These are phyloP conservation scores for Dreissena polymorpha DNA, from an alignment of 1,140 invertebrate species.

Conservation along the genomic window DNA sequence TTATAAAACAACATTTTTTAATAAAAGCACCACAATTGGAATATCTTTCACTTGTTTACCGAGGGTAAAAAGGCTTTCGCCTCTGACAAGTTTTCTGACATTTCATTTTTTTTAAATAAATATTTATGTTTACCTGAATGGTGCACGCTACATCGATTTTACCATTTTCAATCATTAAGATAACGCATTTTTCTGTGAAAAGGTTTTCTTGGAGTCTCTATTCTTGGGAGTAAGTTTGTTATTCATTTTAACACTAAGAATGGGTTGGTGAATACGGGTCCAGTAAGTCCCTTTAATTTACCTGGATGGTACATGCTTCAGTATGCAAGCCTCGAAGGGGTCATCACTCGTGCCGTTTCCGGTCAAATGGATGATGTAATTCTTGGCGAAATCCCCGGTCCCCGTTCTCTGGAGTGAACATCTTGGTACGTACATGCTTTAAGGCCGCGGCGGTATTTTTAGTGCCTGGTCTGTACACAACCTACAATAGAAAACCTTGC, in stretches of 20 bases:
- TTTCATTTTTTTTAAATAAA: too few relatives aligned
- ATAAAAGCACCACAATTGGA: not conserved
- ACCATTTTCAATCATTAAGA: too few relatives aligned
- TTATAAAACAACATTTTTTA: not conserved
- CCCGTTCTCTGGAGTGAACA: slow-evolving; percentile 70
- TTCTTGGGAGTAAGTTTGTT: too few relatives aligned
- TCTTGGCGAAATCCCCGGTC: slow-evolving; percentile 71
- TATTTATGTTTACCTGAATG: too few relatives aligned
- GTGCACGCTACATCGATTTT: too few relatives aligned
- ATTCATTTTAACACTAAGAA: too few relatives aligned
- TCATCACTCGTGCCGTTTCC: slow-evolving; percentile 67
- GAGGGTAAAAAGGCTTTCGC: not conserved
- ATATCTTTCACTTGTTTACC: not conserved
- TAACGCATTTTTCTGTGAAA: too few relatives aligned
- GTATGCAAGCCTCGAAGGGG: slow-evolving; percentile 60
- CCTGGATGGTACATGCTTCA: slow-evolving; percentile 51
- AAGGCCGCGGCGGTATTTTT: slow-evolving; percentile 69
- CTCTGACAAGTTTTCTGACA: too few relatives aligned
- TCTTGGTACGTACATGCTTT: slow-evolving; percentile 63
- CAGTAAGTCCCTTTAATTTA: not conserved
- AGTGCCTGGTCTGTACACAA: slow-evolving; percentile 55
- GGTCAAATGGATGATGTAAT: slow-evolving; percentile 70
- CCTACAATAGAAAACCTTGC: slow-evolving; percentile 6
- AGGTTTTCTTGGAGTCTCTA: too few relatives aligned
- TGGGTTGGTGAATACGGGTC: too few relatives aligned